Evolutionary conservation across 1,140 invertebrate genomes (phyloP), one percentile per base, ranked within the genome.

Genomic region (Centruroides sculpturatus): DNA sequence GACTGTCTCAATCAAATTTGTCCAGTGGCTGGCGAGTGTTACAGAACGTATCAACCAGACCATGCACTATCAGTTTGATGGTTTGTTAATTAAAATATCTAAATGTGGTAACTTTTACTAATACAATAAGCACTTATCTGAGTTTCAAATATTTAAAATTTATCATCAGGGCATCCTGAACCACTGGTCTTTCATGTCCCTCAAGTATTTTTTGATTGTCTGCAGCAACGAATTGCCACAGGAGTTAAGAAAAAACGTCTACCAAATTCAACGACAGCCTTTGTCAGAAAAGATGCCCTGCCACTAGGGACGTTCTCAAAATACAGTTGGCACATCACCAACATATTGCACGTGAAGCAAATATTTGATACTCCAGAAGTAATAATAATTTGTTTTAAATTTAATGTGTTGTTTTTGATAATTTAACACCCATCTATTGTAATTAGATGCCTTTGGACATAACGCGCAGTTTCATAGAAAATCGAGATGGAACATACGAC

Each of bases 31-130:
- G 4, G 79, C 80, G 1, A 84, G 82, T 61, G 83, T 87, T 35
- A 87, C 85, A 12, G 85, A 88, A 71, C 75, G 82, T 58, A 85
- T 89, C 57, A 87, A 89, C 73, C 81, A 84, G 69, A 81, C 83
- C 5, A 86, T 89, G 84, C 83, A 86, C 73, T 87, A 82, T 71
- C 82, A 85, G 66, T 84, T 85, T 68, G 76, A 78, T 71, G 85
- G 84, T 60, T 81, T 80, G 71, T 63, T 35, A 9, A 9, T 59
- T 34, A 35, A 3, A 23, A 23, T 23, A 23, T 23, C 23, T 23
- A 23, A 23, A 23, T 23, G 23, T 23, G 23, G 2, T 23, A 23
- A 23, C 23, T 23, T 23, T 23, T 23, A 23, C 23, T 23, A 23
- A 23, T 23, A 23, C 23, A 23, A 23, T 23, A 23, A 23, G 2